These are phyloP conservation scores for Latrodectus elegans DNA, from an alignment of 2,888 invertebrate species.

Conservation along the genomic window DNA sequence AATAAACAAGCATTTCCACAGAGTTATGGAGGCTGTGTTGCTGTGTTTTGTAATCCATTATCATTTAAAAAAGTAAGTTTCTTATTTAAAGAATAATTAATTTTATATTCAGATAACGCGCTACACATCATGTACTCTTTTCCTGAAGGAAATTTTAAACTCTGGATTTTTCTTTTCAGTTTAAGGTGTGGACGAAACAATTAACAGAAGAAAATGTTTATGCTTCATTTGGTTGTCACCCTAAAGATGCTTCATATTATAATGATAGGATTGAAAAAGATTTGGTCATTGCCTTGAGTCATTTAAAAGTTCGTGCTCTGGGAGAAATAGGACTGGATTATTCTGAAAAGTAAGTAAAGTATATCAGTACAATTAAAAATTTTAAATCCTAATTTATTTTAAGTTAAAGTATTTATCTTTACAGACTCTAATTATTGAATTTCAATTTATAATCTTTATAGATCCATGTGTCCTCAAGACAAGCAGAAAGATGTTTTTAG, in stretches of 20 bases:
- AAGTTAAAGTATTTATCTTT: constrained; percentile 71
- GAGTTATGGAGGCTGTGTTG: constrained; percentile 75
- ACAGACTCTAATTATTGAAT: too few species aligned
- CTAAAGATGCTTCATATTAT: constrained; percentile 72
- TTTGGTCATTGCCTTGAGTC: constrained; percentile 67
- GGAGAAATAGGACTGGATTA: constrained; percentile 78
- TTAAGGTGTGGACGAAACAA: constrained; percentile 69
- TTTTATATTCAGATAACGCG: neutral
- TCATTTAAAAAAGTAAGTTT: constrained; percentile 46
- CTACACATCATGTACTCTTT: too few species aligned
- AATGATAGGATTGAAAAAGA: constrained; percentile 58
- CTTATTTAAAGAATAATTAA: neutral
- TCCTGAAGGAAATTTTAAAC: too few species aligned
- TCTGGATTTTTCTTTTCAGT: constrained; percentile 42
- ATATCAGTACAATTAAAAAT: neutral
- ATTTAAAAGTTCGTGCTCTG: constrained; percentile 75
- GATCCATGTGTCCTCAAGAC: constrained; percentile 71
- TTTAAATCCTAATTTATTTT: constrained; percentile 16
- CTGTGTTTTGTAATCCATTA: constrained; percentile 76
- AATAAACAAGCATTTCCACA: constrained; percentile 73
- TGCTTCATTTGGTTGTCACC: constrained; percentile 74
- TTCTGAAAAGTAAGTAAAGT: constrained; percentile 74
- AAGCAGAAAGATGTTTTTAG: constrained; percentile 75
- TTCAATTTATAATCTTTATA: too few species aligned
- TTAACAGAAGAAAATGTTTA: constrained; percentile 71